phyloP scores from a whole-genome alignment of 1,140 invertebrate genomes.

The Rhopalosiphum maidis region DNA sequence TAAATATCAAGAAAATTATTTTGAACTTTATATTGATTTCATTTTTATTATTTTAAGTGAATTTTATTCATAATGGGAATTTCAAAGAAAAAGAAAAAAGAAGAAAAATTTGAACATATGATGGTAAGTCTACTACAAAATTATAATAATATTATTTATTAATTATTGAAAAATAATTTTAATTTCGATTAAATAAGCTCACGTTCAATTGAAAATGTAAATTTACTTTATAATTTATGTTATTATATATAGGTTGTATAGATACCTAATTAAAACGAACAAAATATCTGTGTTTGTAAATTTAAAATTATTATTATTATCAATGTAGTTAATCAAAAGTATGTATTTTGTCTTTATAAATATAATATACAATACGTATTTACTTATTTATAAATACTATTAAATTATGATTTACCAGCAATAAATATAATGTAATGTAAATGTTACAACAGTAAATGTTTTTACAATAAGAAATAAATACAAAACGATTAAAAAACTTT shows the following conservation, averaged over 20 bases:
- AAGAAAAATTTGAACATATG: neutral
- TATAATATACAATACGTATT: no score
- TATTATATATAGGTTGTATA: neutral
- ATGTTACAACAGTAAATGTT: no score
- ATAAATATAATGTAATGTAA: no score
- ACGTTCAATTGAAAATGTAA: neutral
- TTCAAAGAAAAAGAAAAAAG: constrained; percentile 1
- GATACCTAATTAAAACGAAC: neutral
- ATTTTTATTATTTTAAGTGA: neutral
- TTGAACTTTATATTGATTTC: neutral
- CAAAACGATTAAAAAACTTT: no score
- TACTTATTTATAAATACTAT: no score
- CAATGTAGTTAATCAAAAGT: no score
- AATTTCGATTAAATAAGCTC: neutral
- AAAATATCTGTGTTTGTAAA: neutral
- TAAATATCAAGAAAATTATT: neutral
- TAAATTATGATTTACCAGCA: no score
- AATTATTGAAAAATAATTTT: neutral
- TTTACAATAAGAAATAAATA: no score
- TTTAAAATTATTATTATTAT: no score
- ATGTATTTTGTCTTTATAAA: no score
- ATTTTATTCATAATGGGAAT: neutral
- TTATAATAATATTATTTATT: neutral
- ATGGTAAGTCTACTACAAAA: neutral
- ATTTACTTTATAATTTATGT: neutral